Percentiles rank a stretch among this genome's conserved stretches.
These are phyloP conservation scores for Manis crassicaudata DNA, from an alignment of 2,797 vertebrate genomes.

Conservation along the genomic window DNA sequence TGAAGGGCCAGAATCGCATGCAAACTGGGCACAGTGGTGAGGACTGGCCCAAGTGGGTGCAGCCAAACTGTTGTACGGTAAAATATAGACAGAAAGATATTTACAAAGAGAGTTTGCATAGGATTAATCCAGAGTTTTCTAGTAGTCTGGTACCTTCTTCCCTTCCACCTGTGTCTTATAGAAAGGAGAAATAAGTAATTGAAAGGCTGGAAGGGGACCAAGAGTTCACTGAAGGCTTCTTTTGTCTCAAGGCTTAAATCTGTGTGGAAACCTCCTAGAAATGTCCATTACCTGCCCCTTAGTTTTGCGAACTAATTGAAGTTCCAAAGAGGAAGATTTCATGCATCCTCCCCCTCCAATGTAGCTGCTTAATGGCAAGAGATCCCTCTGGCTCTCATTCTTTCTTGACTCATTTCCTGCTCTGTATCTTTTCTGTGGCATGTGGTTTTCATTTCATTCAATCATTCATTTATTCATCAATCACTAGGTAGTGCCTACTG, in stretches of 20 bases:
- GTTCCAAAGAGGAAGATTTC: not conserved
- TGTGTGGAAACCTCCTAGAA: not conserved
- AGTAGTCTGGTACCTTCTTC: not conserved
- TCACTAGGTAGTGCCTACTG: not conserved
- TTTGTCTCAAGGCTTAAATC: not conserved
- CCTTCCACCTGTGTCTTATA: not conserved
- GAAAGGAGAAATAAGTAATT: conserved; percentile 27
- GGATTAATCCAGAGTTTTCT: not conserved
- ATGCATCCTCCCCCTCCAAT: not conserved
- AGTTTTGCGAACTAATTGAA: not conserved
- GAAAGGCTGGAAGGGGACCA: not conserved
- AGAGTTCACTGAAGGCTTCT: not conserved
- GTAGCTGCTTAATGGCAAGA: not conserved
- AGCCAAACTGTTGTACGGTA: not conserved
- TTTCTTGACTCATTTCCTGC: not conserved
- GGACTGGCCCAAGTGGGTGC: rapidly evolving
- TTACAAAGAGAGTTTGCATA: not conserved
- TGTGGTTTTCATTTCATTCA: not conserved
- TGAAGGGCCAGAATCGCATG: not conserved
- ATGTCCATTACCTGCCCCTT: not conserved
- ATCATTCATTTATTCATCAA: not conserved
- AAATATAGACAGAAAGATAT: not conserved
- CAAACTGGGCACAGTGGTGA: not conserved
- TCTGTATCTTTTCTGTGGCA: not conserved
- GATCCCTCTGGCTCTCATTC: not conserved